Percentiles rank a stretch among this genome's conserved stretches.
These are phyloP conservation scores for Alces alces DNA, from an alignment of 2,113 vertebrate species.

Conservation along the genomic window DNA sequence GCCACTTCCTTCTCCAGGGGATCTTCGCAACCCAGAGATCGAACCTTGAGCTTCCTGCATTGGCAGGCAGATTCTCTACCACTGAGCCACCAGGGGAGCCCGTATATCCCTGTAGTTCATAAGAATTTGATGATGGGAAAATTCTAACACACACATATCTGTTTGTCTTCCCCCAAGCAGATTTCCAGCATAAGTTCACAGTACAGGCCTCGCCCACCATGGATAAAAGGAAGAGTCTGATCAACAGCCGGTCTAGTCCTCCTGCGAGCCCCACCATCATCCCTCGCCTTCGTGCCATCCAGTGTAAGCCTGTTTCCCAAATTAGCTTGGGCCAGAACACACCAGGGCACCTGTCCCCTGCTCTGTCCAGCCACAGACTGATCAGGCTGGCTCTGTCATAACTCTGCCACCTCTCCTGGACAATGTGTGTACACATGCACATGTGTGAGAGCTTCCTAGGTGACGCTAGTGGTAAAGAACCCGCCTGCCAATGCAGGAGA, in stretches of 20 bases:
- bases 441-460: not conserved
- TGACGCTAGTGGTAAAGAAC: not conserved
- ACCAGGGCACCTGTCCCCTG: slow-evolving; percentile 11
- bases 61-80: not conserved
- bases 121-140: not conserved
- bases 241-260: slow-evolving; percentile 91
- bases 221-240: slow-evolving; percentile 92
- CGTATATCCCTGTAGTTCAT: not conserved
- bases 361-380: slow-evolving; percentile 27
- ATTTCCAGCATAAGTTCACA: slow-evolving; percentile 99
- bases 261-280: slow-evolving; percentile 94
- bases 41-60: not conserved
- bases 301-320: slow-evolving; percentile 85
- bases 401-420: slow-evolving; percentile 12
- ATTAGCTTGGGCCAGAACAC: slow-evolving; percentile 49
- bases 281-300: slow-evolving; percentile 95
- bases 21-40: not conserved
- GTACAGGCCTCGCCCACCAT: slow-evolving; percentile 96
- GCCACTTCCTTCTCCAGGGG: not conserved
- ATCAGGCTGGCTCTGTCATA: slow-evolving; percentile 49
- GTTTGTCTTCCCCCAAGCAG: slow-evolving; percentile 76
- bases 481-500: not conserved
- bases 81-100: not conserved
- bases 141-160: not conserved
- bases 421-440: not conserved